phyloP scores from a whole-genome alignment of 2,113 vertebrate species.

The Megaceryle maxima region DNA sequence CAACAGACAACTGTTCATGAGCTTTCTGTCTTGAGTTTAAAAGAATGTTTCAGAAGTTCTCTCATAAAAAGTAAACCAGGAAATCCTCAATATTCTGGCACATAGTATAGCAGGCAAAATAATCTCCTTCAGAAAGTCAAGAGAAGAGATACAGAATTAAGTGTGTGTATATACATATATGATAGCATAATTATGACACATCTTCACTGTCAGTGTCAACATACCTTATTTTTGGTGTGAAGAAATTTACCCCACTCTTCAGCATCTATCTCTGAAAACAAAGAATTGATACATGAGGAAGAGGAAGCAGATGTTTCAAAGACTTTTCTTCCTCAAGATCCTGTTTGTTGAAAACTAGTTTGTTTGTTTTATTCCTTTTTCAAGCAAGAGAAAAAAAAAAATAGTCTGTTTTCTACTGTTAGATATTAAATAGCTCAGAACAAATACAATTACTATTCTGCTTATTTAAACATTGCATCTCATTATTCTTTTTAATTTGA shows the following conservation, averaged over 20 bases:
- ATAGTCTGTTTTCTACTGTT: background rate
- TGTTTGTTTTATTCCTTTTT: background rate
- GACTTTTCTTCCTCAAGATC: background rate
- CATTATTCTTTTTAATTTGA: background rate
- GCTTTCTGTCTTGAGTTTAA: background rate
- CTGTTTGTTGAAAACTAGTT: background rate
- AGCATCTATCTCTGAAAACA: slow-evolving; percentile 87
- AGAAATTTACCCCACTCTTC: slow-evolving; percentile 99
- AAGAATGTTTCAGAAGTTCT: background rate
- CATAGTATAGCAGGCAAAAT: background rate
- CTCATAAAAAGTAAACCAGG: background rate
- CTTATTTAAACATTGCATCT: background rate
- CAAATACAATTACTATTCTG: background rate
- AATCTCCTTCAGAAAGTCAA: background rate
- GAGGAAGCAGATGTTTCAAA: background rate
- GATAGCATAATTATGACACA: background rate
- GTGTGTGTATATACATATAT: background rate
- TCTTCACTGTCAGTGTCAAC: background rate
- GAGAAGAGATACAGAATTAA: background rate
- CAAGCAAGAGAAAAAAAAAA: background rate
- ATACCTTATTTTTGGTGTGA: slow-evolving; percentile 98
- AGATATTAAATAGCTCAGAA: background rate
- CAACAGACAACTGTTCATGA: background rate
- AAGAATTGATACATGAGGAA: slow-evolving; percentile 32
- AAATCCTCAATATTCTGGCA: background rate